Conservation (phyloP, 2,888 invertebrate genomes). For the Drosophila peninsularis region DNA sequence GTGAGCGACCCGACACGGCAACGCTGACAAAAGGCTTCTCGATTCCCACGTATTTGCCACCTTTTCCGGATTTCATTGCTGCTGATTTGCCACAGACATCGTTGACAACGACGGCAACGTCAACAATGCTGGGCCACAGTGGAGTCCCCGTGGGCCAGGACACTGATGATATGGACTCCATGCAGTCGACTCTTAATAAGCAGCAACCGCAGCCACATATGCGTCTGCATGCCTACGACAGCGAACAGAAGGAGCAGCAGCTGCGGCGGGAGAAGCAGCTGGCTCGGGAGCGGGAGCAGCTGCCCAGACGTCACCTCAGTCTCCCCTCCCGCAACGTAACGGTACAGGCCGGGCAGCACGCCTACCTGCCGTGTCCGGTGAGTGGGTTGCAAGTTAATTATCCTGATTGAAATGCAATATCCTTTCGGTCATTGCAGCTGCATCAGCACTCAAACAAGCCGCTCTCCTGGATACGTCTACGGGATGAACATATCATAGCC, state of each 20-base stretch:
- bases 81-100: slow-evolving; percentile 70
- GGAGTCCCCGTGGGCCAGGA: slow-evolving; percentile 7
- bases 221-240: slow-evolving; percentile 76
- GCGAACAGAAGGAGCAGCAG: slow-evolving; percentile 67
- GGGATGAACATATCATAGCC: slow-evolving; percentile 95
- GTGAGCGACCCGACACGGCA: slow-evolving; percentile 73
- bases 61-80: slow-evolving; percentile 78
- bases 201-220: slow-evolving; percentile 54
- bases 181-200: slow-evolving; percentile 42
- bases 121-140: slow-evolving; percentile 41
- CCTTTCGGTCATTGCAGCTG: slow-evolving; percentile 61
- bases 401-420: slow-evolving; percentile 45
- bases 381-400: slow-evolving; percentile 65
- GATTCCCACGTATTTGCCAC: slow-evolving; percentile 82
- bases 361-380: slow-evolving; percentile 95
- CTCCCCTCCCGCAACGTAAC: slow-evolving; percentile 90
- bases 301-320: slow-evolving; percentile 69
- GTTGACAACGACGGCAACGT: slow-evolving; percentile 28
- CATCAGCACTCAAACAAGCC: slow-evolving; percentile 87
- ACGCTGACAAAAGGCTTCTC: slow-evolving; percentile 81
- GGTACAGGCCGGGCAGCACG: slow-evolving; percentile 94
- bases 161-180: slow-evolving; percentile 12
- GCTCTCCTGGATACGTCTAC: slow-evolving; percentile 94
- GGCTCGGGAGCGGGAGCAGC: slow-evolving; percentile 64
- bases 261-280: slow-evolving; percentile 68